These are phyloP conservation scores for Branchinecta lynchi DNA, from an alignment of 1,140 invertebrate genomes.

Conservation along the genomic window DNA sequence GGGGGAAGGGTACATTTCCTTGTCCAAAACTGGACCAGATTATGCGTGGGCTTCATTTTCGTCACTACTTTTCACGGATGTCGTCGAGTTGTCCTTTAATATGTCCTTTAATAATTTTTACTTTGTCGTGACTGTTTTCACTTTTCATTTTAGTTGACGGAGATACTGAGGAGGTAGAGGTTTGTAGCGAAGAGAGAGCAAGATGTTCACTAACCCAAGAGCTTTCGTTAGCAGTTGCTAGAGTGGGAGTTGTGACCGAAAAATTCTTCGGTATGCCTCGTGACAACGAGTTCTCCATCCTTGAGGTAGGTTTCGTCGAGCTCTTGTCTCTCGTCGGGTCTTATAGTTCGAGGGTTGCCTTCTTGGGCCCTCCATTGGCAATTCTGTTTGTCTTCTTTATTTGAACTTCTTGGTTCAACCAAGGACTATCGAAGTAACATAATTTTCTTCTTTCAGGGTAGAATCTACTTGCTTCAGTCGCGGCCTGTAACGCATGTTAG, in stretches of 20 bases:
- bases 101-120: too few species aligned
- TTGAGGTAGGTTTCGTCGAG: slow-evolving; percentile 30
- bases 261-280: slow-evolving; percentile 44
- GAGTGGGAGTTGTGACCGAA: slow-evolving; percentile 43
- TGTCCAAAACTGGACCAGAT: too few species aligned
- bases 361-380: not conserved
- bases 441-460: slow-evolving; percentile 28
- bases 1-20: too few species aligned
- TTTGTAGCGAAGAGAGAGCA: slow-evolving; percentile 20
- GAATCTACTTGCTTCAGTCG: slow-evolving; percentile 49
- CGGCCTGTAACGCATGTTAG: slow-evolving; percentile 52
- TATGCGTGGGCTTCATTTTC: too few species aligned
- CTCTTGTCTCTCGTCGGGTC: not conserved
- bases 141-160: slow-evolving; percentile 30
- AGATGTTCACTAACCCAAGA: slow-evolving; percentile 23
- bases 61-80: too few species aligned
- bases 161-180: slow-evolving; percentile 24
- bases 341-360: not conserved
- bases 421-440: too few species aligned
- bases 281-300: slow-evolving; percentile 58
- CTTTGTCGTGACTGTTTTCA: not conserved
- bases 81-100: too few species aligned
- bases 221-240: slow-evolving; percentile 23
- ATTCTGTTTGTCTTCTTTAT: too few species aligned
- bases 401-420: too few species aligned